Conservation (phyloP, 1,140 invertebrate species). For the Eufriesea mexicana region DNA sequence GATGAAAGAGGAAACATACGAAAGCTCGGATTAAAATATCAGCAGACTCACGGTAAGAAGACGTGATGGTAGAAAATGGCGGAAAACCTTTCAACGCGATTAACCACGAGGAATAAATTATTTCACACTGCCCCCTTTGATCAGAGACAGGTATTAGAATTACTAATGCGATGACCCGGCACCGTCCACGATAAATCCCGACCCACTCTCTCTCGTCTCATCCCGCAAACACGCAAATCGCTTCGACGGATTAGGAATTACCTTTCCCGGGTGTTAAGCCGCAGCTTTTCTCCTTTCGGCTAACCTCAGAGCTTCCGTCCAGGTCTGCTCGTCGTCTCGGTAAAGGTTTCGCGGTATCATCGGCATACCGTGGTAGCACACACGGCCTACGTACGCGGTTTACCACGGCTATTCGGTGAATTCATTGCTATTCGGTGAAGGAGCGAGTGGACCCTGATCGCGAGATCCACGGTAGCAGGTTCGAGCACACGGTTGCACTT, state of each 20-base stretch:
- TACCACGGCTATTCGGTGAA: slow-evolving; percentile 34
- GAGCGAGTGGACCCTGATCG: slow-evolving; percentile 14
- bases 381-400: slow-evolving; percentile 7
- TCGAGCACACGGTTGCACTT: not conserved
- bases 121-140: too few species aligned
- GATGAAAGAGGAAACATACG: too few species aligned
- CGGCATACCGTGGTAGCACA: not conserved
- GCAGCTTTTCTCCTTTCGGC: not conserved
- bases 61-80: too few species aligned
- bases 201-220: slow-evolving; percentile 34
- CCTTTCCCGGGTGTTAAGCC: slow-evolving; percentile 11
- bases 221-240: not conserved
- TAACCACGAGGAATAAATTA: too few species aligned
- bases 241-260: slow-evolving; percentile 40
- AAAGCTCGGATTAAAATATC: too few species aligned
- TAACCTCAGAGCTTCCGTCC: not conserved
- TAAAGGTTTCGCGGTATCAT: slow-evolving; percentile 47
- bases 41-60: too few species aligned
- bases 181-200: not conserved
- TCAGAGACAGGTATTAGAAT: too few species aligned
- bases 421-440: slow-evolving; percentile 40
- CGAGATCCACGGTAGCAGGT: slow-evolving; percentile 19
- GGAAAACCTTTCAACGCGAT: too few species aligned
- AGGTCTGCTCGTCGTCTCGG: slow-evolving; percentile 14
- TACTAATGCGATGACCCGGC: not conserved